Evolutionary conservation across 1,140 invertebrate genomes (phyloP).

Genomic region (Patella vulgata): DNA sequence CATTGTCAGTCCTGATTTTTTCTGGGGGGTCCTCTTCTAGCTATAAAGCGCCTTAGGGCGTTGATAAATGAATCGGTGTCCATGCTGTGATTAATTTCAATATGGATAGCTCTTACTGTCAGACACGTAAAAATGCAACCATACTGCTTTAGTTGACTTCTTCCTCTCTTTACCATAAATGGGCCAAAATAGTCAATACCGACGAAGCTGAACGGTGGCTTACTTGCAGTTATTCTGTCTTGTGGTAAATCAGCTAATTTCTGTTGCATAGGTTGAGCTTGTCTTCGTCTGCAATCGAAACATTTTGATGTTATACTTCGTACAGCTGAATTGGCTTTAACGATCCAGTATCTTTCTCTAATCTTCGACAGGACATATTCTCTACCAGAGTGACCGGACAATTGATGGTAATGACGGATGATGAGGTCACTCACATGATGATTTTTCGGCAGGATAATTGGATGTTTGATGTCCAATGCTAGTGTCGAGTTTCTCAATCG

Average conservation of each 20-base stretch:
- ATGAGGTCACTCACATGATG: conserved; percentile 11
- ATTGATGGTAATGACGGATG: conserved; percentile 6
- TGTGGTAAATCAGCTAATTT: conserved; percentile 29
- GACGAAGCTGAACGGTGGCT: conserved; percentile 40
- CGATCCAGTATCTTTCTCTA: conserved; percentile 15
- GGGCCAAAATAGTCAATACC: conserved; percentile 53
- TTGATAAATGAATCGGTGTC: conserved; percentile 32
- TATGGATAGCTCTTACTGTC: conserved; percentile 30
- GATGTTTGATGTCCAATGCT: conserved; percentile 18
- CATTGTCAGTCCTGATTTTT: conserved; percentile 17
- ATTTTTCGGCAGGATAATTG: conserved; percentile 20
- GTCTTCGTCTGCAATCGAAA: neutral
- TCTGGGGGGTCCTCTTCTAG: conserved; percentile 22
- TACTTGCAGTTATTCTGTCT: conserved; percentile 21
- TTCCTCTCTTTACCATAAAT: conserved; percentile 27
- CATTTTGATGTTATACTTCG: conserved; percentile 6
- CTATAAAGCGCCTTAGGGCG: conserved; percentile 27
- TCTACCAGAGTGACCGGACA: conserved; percentile 10
- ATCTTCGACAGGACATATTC: conserved; percentile 11
- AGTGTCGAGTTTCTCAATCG: conserved; percentile 10
- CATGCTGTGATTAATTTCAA: conserved; percentile 31
- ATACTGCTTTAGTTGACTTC: conserved; percentile 34
- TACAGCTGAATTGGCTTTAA: conserved; percentile 3
- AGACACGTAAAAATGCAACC: conserved; percentile 47
- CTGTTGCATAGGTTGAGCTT: conserved; percentile 7